These are phyloP conservation scores for Gadopsis marmoratus DNA, from an alignment of 2,797 vertebrate species.

Conservation along the genomic window DNA sequence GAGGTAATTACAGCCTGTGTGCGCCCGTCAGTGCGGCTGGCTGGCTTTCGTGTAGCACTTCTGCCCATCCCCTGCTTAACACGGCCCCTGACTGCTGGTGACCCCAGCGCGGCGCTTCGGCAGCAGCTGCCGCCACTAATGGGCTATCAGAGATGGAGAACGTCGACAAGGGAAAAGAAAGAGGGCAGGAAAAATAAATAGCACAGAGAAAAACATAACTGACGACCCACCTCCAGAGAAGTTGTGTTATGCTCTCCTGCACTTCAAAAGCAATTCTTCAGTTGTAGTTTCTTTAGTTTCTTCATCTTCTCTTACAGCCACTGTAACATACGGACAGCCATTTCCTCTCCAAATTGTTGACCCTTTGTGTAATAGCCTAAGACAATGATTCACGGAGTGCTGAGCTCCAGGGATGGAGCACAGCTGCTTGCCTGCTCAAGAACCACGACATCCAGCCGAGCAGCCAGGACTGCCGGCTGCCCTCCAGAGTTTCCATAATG, in stretches of 20 bases:
- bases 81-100: conserved; percentile 54
- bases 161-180: conserved; percentile 2
- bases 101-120: conserved; percentile 47
- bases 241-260: neutral
- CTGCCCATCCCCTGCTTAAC: conserved; percentile 60
- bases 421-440: conserved; percentile 50
- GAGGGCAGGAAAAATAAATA: conserved; percentile 16
- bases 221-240: conserved; percentile 26
- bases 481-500: conserved; percentile 48
- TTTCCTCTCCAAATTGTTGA: conserved; percentile 37
- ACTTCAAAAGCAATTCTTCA: neutral
- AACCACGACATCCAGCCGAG: conserved; percentile 33
- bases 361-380: conserved; percentile 25
- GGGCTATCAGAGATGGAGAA: conserved; percentile 53
- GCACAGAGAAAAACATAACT: neutral
- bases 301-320: conserved; percentile 14
- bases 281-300: neutral
- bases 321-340: neutral
- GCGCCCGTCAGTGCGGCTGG: conserved; percentile 61
- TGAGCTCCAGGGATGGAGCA: conserved; percentile 40
- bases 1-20: conserved; percentile 73
- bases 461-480: conserved; percentile 31
- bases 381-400: conserved; percentile 23
- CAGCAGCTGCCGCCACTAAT: conserved; percentile 56
- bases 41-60: conserved; percentile 49